Percentiles rank a stretch among this genome's conserved stretches.
Conservation (phyloP, 2,888 invertebrate species). For the Netelia fuscicornis region DNA sequence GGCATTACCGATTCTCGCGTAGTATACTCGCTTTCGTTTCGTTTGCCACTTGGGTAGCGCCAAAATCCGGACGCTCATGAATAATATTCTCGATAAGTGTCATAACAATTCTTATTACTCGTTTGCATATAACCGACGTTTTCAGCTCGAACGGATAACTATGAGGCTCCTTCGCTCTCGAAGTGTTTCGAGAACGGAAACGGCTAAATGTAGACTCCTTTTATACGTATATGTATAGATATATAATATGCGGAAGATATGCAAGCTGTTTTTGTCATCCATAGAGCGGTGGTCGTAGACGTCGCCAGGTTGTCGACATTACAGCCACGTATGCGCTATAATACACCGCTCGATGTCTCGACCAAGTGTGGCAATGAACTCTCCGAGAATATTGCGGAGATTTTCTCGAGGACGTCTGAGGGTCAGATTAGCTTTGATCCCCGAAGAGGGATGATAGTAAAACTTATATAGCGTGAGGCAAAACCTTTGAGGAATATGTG, state of each 20-base stretch:
- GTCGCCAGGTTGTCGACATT: constrained; percentile 65
- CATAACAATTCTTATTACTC: constrained; percentile 59
- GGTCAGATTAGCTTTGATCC: constrained; percentile 22
- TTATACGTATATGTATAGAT: not conserved
- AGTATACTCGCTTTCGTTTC: too few species aligned
- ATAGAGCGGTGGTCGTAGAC: constrained; percentile 34
- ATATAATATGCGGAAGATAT: constrained; percentile 39
- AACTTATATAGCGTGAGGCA: too few species aligned
- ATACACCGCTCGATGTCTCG: constrained; percentile 36
- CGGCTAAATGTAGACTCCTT: not conserved
- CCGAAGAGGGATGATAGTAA: not conserved
- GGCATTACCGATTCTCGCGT: too few species aligned
- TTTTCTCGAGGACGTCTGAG: constrained; percentile 41
- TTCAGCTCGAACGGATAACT: constrained; percentile 42
- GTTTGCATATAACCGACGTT: constrained; percentile 58
- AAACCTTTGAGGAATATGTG: too few species aligned
- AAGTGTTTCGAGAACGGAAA: constrained; percentile 30
- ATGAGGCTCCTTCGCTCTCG: constrained; percentile 2
- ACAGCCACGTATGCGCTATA: constrained; percentile 22
- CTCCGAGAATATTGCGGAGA: constrained; percentile 30
- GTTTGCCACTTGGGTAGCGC: not conserved
- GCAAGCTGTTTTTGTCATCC: constrained; percentile 58
- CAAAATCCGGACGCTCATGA: constrained; percentile 40
- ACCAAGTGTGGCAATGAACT: constrained; percentile 35
- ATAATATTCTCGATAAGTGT: constrained; percentile 59